Percentiles rank a stretch among this genome's conserved stretches.
Conservation (phyloP, 2,888 invertebrate genomes). For the Apodemia duryi region DNA sequence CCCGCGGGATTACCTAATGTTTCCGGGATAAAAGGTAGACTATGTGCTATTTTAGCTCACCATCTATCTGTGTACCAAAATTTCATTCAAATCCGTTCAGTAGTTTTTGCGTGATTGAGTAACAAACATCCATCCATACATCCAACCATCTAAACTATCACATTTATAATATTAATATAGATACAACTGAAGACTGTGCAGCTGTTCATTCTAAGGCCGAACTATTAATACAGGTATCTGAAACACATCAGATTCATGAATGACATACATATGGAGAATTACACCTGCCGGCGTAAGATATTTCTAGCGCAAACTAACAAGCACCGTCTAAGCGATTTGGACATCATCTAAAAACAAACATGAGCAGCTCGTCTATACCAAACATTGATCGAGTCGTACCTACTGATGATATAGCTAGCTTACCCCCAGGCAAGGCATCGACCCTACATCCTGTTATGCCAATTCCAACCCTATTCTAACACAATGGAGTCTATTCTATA, state of each 20-base stretch:
- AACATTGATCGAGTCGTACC: conserved; percentile 66
- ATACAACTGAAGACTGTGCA: not conserved
- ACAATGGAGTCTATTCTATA: conserved; percentile 53
- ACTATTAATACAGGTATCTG: conserved; percentile 2
- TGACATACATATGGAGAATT: conserved; percentile 28
- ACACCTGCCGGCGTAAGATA: conserved; percentile 26
- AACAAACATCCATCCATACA: too few species aligned
- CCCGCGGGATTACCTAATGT: too few species aligned
- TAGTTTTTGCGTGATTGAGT: too few species aligned
- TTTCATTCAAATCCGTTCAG: too few species aligned
- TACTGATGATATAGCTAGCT: conserved; percentile 69
- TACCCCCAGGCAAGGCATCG: conserved; percentile 42
- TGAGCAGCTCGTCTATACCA: conserved; percentile 47
- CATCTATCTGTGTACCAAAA: too few species aligned
- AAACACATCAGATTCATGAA: conserved; percentile 22
- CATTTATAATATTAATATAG: too few species aligned
- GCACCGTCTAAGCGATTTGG: conserved; percentile 33
- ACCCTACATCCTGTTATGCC: conserved; percentile 42
- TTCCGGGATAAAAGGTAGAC: too few species aligned
- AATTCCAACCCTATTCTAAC: conserved; percentile 37
- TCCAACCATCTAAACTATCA: too few species aligned
- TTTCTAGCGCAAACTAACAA: conserved; percentile 30
- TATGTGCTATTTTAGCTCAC: too few species aligned
- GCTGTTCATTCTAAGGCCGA: not conserved
- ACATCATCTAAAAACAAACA: conserved; percentile 53